Conservation (phyloP, 1,140 invertebrate species). For the Pogonomyrmex barbatus region DNA sequence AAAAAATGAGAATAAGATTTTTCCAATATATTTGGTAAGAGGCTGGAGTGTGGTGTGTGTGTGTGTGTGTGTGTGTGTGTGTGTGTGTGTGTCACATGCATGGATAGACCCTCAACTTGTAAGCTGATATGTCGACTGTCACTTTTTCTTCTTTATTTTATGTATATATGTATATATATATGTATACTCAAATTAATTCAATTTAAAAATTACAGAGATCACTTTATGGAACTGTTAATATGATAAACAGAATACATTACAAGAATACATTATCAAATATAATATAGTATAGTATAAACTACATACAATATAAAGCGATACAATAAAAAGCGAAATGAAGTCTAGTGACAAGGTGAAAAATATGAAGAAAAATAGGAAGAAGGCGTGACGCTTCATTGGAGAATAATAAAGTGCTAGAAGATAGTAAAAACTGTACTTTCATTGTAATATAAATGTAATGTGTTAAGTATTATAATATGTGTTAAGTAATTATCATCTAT, state of each 20-base stretch:
- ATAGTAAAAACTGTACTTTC: slow-evolving; percentile 54
- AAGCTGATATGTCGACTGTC: slow-evolving; percentile 82
- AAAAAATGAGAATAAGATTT: slow-evolving; percentile 11
- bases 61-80: too few species aligned
- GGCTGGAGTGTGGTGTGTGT: not conserved
- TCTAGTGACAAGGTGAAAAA: slow-evolving; percentile 53
- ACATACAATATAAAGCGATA: slow-evolving; percentile 38
- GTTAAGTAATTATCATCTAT: slow-evolving; percentile 79
- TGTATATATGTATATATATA: slow-evolving; percentile 44
- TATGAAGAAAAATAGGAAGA: slow-evolving; percentile 52
- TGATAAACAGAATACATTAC: slow-evolving; percentile 81
- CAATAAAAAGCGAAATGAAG: slow-evolving; percentile 63
- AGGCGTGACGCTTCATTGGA: not conserved
- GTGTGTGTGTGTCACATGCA: too few species aligned
- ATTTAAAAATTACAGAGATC: slow-evolving; percentile 86
- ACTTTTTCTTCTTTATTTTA: slow-evolving; percentile 84
- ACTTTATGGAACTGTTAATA: slow-evolving; percentile 82
- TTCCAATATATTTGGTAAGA: not conserved
- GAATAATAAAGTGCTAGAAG: not conserved
- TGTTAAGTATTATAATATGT: too few species aligned
- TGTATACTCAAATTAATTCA: slow-evolving; percentile 82
- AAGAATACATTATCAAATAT: slow-evolving; percentile 62
- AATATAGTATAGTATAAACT: slow-evolving; percentile 69
- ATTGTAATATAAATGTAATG: slow-evolving; percentile 71
- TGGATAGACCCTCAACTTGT: slow-evolving; percentile 81